Evolutionary conservation across 2,113 vertebrate genomes (phyloP), one percentile per base, ranked within the genome.

Genomic region (Pseudorhombus dupliciocellatus): DNA sequence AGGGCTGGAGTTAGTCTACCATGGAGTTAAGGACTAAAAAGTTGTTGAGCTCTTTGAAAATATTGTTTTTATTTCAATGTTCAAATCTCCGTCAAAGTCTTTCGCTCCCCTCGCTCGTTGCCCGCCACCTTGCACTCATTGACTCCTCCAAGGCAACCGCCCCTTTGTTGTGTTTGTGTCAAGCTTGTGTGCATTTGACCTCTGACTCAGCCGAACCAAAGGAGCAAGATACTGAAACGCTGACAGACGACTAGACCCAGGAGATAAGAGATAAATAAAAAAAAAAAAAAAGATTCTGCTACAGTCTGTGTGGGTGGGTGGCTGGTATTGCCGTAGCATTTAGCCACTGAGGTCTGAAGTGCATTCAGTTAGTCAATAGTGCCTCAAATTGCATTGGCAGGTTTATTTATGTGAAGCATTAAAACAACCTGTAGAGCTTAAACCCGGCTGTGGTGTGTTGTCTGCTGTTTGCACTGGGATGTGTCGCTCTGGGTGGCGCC

Each of bases 281-380:
- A 66, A 51, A n/a, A 40, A 16, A 42, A 56, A 67, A 66, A 51
- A n/a, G 34, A 16, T 37, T 30, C 16, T 73, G 24, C 68, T 40
- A 11, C 79, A 74, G 81, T 79, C 80, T 87, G 75, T 85, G 79
- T 88, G 84, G 72, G 81, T 78, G 73, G 48, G 66, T 87, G 73
- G 78, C 64, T 70, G 72, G 46, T 87, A 83, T 84, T 88, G 85
- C 87, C 83, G 88, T 79, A 89, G 87, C 91, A 89, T 92, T 91
- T 90, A 88, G 86, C 77, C 79, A 79, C 85, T 71, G 77, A 80
- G 83, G 77, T 77, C 15, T 42, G 80, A 76, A 66, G 73, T 87
- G 80, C 84, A 82, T 90, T 88, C 88, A 78, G 88, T 37, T 37
- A 11, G 34, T 37, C 10, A 3, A 10, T 37, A 87, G 80, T 87